Evolutionary conservation across 2,113 vertebrate species (phyloP), one percentile per base, ranked within the genome.

Genomic region (Nyctereutes procyonoides): DNA sequence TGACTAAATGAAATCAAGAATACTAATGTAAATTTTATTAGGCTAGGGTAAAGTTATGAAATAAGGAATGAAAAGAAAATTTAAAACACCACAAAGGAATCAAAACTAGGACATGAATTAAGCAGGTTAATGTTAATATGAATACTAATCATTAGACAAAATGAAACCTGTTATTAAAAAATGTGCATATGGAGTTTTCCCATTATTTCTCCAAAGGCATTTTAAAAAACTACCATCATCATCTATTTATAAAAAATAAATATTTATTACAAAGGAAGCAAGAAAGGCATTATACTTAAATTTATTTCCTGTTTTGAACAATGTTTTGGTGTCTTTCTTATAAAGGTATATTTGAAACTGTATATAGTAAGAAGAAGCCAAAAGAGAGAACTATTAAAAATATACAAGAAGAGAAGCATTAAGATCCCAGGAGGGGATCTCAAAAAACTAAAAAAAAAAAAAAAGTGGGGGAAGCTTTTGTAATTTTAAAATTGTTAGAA

Each of bases 201-300:
- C 71, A 55, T 76, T 90, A 76, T 90, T 90, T 90, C 51, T 81
- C 38, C n/a, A 87, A 93, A 73, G 30, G 48, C 55, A 79, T 85
- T 69, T 88, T 0, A 94, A 94, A 53, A 53, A 73, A 10, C 28
- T 35, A 92, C 53, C 48, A 84, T 69, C 43, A 48, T 53, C 55
- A 88, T 63, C n/a, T 89, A 85, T 48, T 71, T 73, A 84, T 26
- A 48, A 76, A 82, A 82, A 97, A 90, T 38, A 93, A 90, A 80
- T n/a, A 81, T 32, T 30, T 88, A 58, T 58, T 85, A 63, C 2
- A 48, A 76, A 84, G 16, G 35, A 88, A 56, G 30, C 88, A 93
- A 7, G 30, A 92, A 93, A 7, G 62, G 24, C 8, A 63, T 77
- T 76, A 11, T 60, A 53, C 8, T 60, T 11, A 86, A 35, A 58